Evolutionary conservation across 2,888 invertebrate genomes (phyloP).

Genomic region (Oasisia sp.): DNA sequence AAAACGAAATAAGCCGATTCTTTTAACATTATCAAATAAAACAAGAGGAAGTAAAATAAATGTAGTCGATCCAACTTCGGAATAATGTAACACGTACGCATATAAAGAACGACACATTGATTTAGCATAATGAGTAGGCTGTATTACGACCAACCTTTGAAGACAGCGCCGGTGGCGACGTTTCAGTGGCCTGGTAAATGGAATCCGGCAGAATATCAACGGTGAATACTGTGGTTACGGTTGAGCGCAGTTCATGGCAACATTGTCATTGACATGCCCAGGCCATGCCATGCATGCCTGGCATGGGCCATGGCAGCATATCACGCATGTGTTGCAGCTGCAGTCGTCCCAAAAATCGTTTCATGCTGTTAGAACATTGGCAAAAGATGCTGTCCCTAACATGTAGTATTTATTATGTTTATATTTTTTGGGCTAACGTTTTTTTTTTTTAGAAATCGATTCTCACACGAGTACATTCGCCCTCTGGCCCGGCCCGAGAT

Average conservation of each 20-base stretch:
- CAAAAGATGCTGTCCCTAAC: too few species aligned
- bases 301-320: too few species aligned
- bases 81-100: not conserved
- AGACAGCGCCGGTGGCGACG: constrained; percentile 26
- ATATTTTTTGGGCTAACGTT: too few species aligned
- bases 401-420: too few species aligned
- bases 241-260: not conserved
- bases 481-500: too few species aligned
- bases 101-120: not conserved
- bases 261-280: not conserved
- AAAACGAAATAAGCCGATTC: not conserved
- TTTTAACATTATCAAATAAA: not conserved
- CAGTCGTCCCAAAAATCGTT: too few species aligned
- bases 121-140: constrained; percentile 30
- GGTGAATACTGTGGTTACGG: not conserved
- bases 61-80: not conserved
- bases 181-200: constrained; percentile 29
- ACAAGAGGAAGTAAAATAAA: not conserved
- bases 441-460: too few species aligned
- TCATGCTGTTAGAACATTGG: too few species aligned
- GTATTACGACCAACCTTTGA: constrained; percentile 29
- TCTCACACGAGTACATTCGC: too few species aligned
- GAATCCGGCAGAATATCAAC: constrained; percentile 20
- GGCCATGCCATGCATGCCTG: not conserved
- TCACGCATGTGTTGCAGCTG: too few species aligned